These are phyloP conservation scores for Oreohelix idahoensis DNA, from an alignment of 1,140 invertebrate species.

Conservation along the genomic window DNA sequence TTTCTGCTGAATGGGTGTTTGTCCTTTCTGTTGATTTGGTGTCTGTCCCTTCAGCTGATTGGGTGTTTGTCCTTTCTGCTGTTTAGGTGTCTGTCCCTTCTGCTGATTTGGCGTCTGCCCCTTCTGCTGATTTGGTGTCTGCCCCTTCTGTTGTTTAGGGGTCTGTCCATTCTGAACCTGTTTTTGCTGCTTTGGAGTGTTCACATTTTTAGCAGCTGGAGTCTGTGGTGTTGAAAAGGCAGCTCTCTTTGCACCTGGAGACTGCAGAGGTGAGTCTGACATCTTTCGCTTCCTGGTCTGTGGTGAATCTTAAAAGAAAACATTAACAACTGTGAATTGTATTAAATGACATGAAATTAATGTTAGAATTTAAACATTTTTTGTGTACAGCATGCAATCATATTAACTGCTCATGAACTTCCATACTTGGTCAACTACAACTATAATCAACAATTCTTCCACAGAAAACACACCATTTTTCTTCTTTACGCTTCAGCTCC, in stretches of 20 bases:
- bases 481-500: no score
- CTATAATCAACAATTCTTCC: no score
- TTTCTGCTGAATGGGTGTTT: constrained; percentile 5
- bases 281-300: constrained; percentile 4
- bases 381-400: no score
- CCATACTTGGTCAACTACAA: no score
- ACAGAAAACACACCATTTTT: no score
- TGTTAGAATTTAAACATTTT: no score
- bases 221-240: neutral
- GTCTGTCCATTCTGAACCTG: neutral
- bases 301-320: neutral
- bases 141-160: neutral
- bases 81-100: neutral
- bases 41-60: neutral
- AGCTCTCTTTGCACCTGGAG: neutral
- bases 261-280: neutral
- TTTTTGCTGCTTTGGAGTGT: neutral
- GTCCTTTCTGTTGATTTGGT: constrained; percentile 9
- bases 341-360: no score
- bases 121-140: neutral
- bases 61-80: neutral
- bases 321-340: no score
- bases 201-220: neutral
- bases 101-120: neutral
- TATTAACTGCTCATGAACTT: no score